Conservation (phyloP, 2,113 vertebrate genomes). For the Tricholaema leucomelas region DNA sequence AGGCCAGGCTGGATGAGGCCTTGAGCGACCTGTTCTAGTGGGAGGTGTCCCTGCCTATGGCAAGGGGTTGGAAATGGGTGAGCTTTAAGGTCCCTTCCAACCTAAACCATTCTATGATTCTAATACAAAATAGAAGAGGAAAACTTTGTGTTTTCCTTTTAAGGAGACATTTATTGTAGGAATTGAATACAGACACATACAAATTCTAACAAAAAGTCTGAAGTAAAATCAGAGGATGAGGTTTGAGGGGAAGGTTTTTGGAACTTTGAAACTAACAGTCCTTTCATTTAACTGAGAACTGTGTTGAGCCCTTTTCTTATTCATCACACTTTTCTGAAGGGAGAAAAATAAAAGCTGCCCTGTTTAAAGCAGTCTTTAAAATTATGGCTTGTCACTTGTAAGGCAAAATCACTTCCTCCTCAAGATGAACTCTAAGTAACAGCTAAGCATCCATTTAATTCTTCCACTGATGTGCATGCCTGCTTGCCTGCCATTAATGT, state of each 20-base stretch:
- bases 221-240: not conserved
- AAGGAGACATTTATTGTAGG: not conserved
- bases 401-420: not conserved
- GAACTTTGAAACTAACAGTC: not conserved
- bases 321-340: not conserved
- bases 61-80: no score
- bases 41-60: no score
- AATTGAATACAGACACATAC: not conserved
- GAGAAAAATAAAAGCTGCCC: not conserved
- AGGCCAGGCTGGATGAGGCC: no score
- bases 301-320: not conserved
- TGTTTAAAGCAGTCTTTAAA: not conserved
- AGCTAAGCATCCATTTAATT: not conserved
- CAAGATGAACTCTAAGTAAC: not conserved
- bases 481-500: not conserved
- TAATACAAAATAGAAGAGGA: not conserved
- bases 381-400: not conserved
- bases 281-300: not conserved
- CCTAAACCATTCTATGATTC: no score
- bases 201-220: not conserved
- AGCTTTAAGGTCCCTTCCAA: no score
- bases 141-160: not conserved
- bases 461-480: not conserved
- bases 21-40: no score
- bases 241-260: not conserved